Evolutionary conservation across 2,113 vertebrate genomes (phyloP).

Genomic region (Rhinoptilus africanus): DNA sequence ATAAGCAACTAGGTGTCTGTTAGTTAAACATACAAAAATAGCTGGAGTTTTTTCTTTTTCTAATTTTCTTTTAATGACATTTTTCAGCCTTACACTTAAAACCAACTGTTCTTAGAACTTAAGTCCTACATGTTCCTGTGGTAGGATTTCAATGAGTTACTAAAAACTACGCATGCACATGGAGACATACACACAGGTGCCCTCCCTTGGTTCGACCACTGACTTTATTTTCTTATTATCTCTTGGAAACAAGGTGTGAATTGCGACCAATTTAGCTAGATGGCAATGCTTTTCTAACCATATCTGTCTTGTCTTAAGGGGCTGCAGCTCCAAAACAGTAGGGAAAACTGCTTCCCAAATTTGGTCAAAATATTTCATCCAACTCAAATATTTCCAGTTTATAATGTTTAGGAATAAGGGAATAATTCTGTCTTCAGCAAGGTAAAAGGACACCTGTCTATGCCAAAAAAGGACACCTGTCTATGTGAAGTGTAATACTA

Average conservation of each 20-base stretch:
- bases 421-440: neutral
- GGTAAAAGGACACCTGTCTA: neutral
- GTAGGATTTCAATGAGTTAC: neutral
- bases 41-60: neutral
- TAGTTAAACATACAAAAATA: neutral
- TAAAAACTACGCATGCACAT: neutral
- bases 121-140: neutral
- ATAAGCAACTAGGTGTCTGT: neutral
- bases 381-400: slow-evolving; percentile 66
- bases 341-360: neutral
- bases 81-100: neutral
- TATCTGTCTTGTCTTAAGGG: neutral
- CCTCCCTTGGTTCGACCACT: neutral
- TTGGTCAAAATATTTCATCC: neutral
- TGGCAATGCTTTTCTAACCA: neutral
- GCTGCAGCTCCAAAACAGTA: neutral
- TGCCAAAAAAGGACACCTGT: neutral
- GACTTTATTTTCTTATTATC: neutral
- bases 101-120: neutral
- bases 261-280: neutral
- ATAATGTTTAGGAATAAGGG: neutral
- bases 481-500: neutral
- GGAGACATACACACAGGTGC: neutral
- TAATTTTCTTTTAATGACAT: neutral
- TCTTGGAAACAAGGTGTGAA: neutral